phyloP scores from a whole-genome alignment of 2,888 invertebrate species.

The Mesochorus sp. region DNA sequence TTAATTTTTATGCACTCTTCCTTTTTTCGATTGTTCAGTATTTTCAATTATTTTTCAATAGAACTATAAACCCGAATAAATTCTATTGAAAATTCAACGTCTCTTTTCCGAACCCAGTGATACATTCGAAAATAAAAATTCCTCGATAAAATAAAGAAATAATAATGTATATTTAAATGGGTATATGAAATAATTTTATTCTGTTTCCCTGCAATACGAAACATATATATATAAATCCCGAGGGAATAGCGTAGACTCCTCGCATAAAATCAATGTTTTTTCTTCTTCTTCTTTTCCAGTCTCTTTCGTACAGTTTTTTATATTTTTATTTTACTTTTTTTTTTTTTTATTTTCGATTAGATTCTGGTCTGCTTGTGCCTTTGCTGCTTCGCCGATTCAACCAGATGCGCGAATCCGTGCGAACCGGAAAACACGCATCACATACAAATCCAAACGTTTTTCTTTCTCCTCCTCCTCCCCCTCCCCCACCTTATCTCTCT shows the following conservation, averaged over 20 bases:
- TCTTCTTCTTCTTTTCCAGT: background rate
- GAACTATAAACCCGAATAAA: too few relatives aligned
- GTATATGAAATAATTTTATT: background rate
- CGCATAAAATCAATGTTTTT: background rate
- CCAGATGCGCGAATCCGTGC: constrained; percentile 10
- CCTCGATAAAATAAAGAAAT: background rate
- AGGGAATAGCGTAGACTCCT: background rate
- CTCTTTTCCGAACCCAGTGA: background rate
- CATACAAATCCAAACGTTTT: background rate
- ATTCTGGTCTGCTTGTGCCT: background rate
- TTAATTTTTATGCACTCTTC: too few relatives aligned
- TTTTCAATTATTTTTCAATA: too few relatives aligned
- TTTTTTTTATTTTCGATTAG: constrained; percentile 11
- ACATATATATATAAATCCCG: background rate
- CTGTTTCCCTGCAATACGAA: background rate
- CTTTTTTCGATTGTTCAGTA: too few relatives aligned
- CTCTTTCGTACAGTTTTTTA: too few relatives aligned
- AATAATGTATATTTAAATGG: background rate
- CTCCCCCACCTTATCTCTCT: too few relatives aligned
- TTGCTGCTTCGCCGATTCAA: constrained; percentile 5
- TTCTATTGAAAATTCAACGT: too few relatives aligned
- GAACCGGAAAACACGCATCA: background rate
- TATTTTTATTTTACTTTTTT: background rate
- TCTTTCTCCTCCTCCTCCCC: constrained; percentile 6
- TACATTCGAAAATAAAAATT: background rate